Evolutionary conservation across 2,888 invertebrate species (phyloP), one percentile per base, ranked within the genome.

Genomic region (Torymus tubicola): DNA sequence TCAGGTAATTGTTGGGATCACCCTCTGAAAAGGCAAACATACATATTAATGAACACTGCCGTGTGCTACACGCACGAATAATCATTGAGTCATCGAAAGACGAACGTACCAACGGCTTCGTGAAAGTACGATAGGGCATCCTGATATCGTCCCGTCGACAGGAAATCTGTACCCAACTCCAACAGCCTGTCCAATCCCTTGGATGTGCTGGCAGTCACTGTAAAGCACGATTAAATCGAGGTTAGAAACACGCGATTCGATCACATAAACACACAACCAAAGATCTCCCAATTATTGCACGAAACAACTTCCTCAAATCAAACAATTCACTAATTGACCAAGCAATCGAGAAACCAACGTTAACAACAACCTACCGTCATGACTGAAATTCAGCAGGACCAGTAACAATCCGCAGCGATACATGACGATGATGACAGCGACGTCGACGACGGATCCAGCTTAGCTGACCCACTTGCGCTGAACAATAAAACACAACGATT

Each of bases 81-180:
- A 42, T 8, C 8, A 42, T 42, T 42, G 42, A 42, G 42, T 42
- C 8, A 42, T 42, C 8, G 8, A 42, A 42, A 80, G 64, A 3
- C 55, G 14, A 68, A 92, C 95, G 93, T 90, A 96, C 97, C 98
- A 86, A 99, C 97, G 86, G 99, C 99, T 82, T 97, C 96, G 93
- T 99, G 99, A 92, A 98, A 99, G 91, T 99, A 99, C 81, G 97
- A 96, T 70, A 99, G 92, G 12, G 99, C 99, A 92, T 99, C 99
- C 67, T 97, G 95, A 83, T 99, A 94, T 91, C 99, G 98, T 53
- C 99, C 98, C 85, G 95, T 95, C 60, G 97, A 96, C 87, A 99
- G 92, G 91, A 98, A 96, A 89, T 97, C 95, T 89, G 96, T 96
- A 0, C 99, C 99, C 91, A 98, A 92, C 90, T 99, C 97, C 91